Percentiles rank a stretch among this genome's conserved stretches.
Conservation (phyloP, 2,888 invertebrate species). For the Lissocephala sabroskyi region DNA sequence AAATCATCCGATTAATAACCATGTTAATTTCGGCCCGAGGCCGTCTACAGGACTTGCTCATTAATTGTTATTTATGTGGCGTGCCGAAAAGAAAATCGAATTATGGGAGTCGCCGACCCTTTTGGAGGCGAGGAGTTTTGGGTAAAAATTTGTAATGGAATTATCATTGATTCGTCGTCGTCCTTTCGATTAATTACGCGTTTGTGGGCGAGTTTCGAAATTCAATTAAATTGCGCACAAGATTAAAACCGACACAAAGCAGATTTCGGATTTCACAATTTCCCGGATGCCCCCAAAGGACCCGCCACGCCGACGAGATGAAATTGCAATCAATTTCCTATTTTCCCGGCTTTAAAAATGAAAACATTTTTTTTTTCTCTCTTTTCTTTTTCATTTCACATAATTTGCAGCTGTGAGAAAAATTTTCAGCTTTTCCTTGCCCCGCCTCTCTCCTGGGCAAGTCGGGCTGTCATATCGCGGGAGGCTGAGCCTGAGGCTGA, state of each 20-base stretch:
- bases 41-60: constrained; percentile 11
- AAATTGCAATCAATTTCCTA: constrained; percentile 33
- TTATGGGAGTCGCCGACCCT: neutral
- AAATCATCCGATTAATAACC: constrained; percentile 28
- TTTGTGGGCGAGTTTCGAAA: constrained; percentile 35
- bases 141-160: constrained; percentile 14
- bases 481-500: too few species aligned
- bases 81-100: neutral
- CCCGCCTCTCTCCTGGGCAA: neutral
- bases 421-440: constrained; percentile 2
- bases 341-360: neutral
- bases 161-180: too few species aligned
- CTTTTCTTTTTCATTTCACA: neutral
- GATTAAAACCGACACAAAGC: constrained; percentile 29
- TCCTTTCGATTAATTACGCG: constrained; percentile 52
- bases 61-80: constrained; percentile 45
- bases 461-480: too few species aligned
- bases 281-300: neutral
- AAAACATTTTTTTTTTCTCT: neutral
- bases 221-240: constrained; percentile 42
- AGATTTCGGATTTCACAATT: constrained; percentile 21
- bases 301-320: constrained; percentile 33
- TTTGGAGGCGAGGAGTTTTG: constrained; percentile 8
- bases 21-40: constrained; percentile 25
- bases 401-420: constrained; percentile 5